Conservation (phyloP, 2,888 invertebrate genomes). For the Drosophila aldrichi region DNA sequence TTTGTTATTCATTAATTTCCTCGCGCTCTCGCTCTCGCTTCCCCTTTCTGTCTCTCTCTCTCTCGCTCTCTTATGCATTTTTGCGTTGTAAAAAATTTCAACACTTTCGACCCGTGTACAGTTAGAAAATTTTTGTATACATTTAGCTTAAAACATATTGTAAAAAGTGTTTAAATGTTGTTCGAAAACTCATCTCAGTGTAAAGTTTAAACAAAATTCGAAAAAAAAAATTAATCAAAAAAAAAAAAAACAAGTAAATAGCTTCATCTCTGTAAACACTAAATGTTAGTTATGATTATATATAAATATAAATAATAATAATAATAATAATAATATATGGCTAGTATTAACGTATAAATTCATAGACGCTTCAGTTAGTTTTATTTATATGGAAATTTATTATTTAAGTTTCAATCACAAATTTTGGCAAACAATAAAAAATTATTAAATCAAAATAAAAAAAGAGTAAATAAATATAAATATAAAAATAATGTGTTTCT, state of each 20-base stretch:
- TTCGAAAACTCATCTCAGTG: conserved; percentile 82
- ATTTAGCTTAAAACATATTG: conserved; percentile 64
- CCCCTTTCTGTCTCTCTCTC: conserved; percentile 4
- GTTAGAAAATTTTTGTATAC: conserved; percentile 67
- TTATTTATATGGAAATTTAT: conserved; percentile 67
- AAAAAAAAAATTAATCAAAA: conserved; percentile 31
- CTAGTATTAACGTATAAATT: conserved; percentile 78
- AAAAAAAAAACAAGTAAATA: conserved; percentile 12
- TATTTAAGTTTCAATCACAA: conserved; percentile 38
- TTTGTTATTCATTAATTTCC: conserved; percentile 60
- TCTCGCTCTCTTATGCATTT: conserved; percentile 24
- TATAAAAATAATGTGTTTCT: conserved; percentile 44
- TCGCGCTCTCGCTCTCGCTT: conserved; percentile 9
- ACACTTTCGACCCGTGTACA: conserved; percentile 54
- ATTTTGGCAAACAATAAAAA: conserved; percentile 25
- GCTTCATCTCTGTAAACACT: conserved; percentile 61
- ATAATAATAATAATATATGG: conserved; percentile 56
- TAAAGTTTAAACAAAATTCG: conserved; percentile 66
- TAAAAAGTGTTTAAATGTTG: conserved; percentile 71
- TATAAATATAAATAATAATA: conserved; percentile 31
- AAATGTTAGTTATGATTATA: conserved; percentile 58
- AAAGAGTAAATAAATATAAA: conserved; percentile 11
- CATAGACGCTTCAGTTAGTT: conserved; percentile 80
- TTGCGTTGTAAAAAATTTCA: conserved; percentile 63
- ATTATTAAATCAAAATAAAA: conserved; percentile 11